Evolutionary conservation across 2,113 vertebrate species (phyloP).

Genomic region (Erythrocercus mccallii): DNA sequence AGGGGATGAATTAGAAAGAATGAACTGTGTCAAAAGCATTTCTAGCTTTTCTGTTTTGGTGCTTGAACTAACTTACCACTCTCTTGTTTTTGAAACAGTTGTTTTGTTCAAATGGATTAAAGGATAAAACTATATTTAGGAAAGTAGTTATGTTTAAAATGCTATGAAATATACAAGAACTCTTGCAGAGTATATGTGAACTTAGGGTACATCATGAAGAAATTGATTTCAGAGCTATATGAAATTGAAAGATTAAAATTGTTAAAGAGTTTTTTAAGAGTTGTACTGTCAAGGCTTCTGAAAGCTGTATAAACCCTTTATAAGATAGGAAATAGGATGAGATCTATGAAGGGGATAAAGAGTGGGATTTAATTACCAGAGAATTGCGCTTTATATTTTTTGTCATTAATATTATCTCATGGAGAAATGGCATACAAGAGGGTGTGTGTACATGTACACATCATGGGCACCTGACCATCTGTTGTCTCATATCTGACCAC

Average conservation of each 20-base stretch:
- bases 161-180: background rate
- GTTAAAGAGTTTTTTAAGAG: background rate
- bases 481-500: background rate
- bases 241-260: background rate
- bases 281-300: background rate
- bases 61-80: background rate
- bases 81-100: background rate
- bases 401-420: background rate
- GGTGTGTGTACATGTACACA: fast-evolving
- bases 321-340: background rate
- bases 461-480: fast-evolving
- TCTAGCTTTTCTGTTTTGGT: background rate
- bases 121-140: background rate
- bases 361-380: background rate
- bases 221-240: background rate
- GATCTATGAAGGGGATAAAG: background rate
- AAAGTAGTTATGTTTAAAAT: background rate
- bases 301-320: background rate
- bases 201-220: background rate
- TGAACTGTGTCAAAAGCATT: background rate
- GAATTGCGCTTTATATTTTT: background rate
- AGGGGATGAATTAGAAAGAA: background rate
- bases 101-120: background rate
- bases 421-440: background rate
- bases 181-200: background rate